Percentiles rank a stretch among this genome's conserved stretches.
Conservation (phyloP, 2,888 invertebrate species). For the Pammene fasciana region DNA sequence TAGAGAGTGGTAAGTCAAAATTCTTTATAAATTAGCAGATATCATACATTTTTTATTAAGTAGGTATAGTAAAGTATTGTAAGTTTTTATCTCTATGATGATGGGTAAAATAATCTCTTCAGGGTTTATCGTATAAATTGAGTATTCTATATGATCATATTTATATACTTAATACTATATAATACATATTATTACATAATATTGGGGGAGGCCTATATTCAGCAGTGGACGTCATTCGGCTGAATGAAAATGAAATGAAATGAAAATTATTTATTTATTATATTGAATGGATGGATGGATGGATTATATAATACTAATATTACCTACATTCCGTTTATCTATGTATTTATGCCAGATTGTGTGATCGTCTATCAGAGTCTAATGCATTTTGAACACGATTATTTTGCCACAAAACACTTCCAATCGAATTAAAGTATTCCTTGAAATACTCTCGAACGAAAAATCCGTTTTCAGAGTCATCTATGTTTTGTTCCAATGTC, state of each 20-base stretch:
- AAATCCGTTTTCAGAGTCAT: constrained; percentile 35
- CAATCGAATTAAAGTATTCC: constrained; percentile 40
- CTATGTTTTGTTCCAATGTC: constrained; percentile 30
- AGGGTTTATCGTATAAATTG: background rate
- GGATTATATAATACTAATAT: too few relatives aligned
- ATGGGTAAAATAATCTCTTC: constrained; percentile 15
- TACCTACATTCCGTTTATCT: background rate
- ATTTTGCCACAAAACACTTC: constrained; percentile 40
- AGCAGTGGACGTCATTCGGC: too few relatives aligned
- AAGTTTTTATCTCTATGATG: constrained; percentile 14
- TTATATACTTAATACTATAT: too few relatives aligned
- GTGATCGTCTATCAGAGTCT: constrained; percentile 18
- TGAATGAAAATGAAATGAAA: too few relatives aligned
- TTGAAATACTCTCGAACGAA: constrained; percentile 25
- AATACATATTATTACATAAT: too few relatives aligned
- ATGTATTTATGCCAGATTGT: constrained; percentile 19
- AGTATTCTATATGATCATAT: too few relatives aligned
- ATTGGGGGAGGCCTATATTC: too few relatives aligned
- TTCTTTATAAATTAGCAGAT: constrained; percentile 12
- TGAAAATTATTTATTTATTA: too few relatives aligned
- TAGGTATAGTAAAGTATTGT: constrained; percentile 12
- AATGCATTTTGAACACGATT: constrained; percentile 23
- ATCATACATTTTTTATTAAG: background rate
- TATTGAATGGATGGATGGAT: too few relatives aligned
- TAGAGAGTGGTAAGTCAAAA: constrained; percentile 33